Evolutionary conservation across 2,797 vertebrate species (phyloP), one percentile per base, ranked within the genome.

Genomic region (Prunella strophiata): DNA sequence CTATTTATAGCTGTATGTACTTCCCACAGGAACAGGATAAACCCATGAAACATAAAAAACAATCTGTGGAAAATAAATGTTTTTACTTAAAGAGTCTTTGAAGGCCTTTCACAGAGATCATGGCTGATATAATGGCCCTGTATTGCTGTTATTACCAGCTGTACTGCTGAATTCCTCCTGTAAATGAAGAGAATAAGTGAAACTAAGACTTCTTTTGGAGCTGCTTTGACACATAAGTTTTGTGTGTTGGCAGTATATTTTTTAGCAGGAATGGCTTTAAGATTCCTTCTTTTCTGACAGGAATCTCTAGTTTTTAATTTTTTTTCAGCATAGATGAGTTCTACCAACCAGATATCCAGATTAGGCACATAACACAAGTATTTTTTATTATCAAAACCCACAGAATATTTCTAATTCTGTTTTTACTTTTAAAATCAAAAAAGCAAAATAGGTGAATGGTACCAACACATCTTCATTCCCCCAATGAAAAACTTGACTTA

Each of bases 121-220:
- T 45, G 36, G n/a, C 22, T 62, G 17, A 47, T 23, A 51, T 0
- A 1, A 74, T n/a, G n/a, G 57, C 13, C 34, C 8, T 43, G 23
- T 40, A n/a, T 5, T 66, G 22, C 22, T 83, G 61, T 23, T 80
- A 47, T 66, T 54, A 87, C 29, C 23, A 52, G 18, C 9, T 71
- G 8, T 66, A 59, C 51, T 5, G 3, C 16, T 84, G 36, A 84
- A 70, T 72, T 34, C 13, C 15, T 72, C 8, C 17, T 47, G 17
- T 11, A 62, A 78, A 71, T 34, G 72, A 55, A 76, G 14, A 62
- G 25, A 73, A 85, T 16, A 7, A 55, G 30, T 83, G 21, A 92
- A 19, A 78, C 10, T 9, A 27, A 76, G 42, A n/a, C 36, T 51
- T 59, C 14, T 42, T 78, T 43, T n/a, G 54, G 55, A 91, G 36